Evolutionary conservation across 2,797 vertebrate genomes (phyloP), one percentile per base, ranked within the genome.

Genomic region (Pogoniulus pusillus): DNA sequence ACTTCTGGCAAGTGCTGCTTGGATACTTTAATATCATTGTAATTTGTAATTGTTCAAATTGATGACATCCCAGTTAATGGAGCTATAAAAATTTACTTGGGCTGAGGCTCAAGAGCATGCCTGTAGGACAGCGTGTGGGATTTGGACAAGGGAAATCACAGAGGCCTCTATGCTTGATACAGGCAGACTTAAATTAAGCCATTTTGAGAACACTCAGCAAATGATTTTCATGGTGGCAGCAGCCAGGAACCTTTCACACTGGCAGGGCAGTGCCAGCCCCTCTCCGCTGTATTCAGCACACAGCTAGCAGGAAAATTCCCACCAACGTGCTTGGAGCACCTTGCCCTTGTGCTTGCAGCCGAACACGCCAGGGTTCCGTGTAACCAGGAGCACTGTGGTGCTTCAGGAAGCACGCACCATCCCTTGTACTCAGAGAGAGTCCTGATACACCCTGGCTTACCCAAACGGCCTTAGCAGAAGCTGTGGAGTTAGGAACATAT

Each of bases 1-100:
- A 47, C 72, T 88, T 77, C 79, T 75, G 72, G 19, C 72, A 78
- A 89, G 65, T 11, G 43, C 47, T 70, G 26, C 43, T 75, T 51
- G 59, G 72, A 16, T 81, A 75, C 54, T 92, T 91, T 60, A 81
- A 75, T 69, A 87, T 58, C 23, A 35, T 2, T 70, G 32, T 59
- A 70, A 89, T 90, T 74, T 75, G 27, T 60, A 91, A 85, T 93
- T 94, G 82, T 64, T 85, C 63, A 82, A 63, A 75, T 62, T 85
- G 79, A 85, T 81, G 93, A 55, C 78, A 93, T 54, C 59, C 69
- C 26, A 70, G 59, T n/a, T 82, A 93, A 85, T 60, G 55, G 66
- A 87, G 75, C 81, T 54, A 73, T 85, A 81, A 77, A 87, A 80
- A 77, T n/a, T 34, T 58, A 64, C 72, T 53, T 0, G 4, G 79